These are phyloP conservation scores for Ditylenchus weischeri DNA, from an alignment of 2,888 invertebrate species.

Conservation along the genomic window DNA sequence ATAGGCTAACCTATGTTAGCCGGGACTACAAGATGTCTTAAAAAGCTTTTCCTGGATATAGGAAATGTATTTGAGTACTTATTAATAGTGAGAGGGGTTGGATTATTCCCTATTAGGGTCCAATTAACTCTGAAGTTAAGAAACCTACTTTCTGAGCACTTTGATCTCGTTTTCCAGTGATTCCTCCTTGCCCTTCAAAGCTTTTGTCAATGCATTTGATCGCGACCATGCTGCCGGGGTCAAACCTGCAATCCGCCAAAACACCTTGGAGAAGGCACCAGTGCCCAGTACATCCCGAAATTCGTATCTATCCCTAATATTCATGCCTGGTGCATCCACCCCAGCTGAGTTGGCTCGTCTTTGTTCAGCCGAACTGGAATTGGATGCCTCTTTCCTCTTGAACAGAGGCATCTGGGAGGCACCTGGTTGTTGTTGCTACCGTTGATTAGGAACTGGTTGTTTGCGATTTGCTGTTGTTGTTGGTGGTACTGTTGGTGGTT, in stretches of 20 bases:
- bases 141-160: slow-evolving; percentile 79
- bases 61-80: no score
- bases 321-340: background rate
- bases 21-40: no score
- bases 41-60: no score
- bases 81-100: no score
- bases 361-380: background rate
- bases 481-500: background rate
- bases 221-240: slow-evolving; percentile 83
- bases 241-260: slow-evolving; percentile 91
- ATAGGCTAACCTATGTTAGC: no score
- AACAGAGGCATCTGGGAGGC: slow-evolving; percentile 1
- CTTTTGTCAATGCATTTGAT: slow-evolving; percentile 99
- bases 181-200: slow-evolving; percentile 96
- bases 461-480: no score
- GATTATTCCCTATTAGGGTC: no score
- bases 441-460: background rate
- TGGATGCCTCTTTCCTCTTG: slow-evolving; percentile 2
- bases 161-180: slow-evolving; percentile 98
- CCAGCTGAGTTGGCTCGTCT: background rate
- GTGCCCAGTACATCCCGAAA: slow-evolving; percentile 57
- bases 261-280: slow-evolving; percentile 66
- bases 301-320: slow-evolving; percentile 39
- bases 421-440: background rate
- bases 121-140: slow-evolving; percentile 1